Conservation (phyloP, 2,888 invertebrate species). For the Lamellibrachia columna region DNA sequence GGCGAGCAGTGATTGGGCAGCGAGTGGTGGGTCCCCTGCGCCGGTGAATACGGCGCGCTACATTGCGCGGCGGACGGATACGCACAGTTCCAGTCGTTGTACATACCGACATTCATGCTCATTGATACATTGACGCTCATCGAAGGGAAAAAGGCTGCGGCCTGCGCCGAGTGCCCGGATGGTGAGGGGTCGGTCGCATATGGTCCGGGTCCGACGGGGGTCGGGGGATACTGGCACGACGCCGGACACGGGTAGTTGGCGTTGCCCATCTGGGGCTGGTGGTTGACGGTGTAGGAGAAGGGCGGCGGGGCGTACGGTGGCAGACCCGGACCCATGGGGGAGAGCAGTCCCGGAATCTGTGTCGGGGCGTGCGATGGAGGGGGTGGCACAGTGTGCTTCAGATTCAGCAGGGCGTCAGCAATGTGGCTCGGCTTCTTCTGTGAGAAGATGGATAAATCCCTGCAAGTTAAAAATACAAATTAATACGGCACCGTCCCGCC, state of each 20-base stretch:
- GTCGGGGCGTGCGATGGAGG: slow-evolving; percentile 70
- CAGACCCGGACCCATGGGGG: neutral
- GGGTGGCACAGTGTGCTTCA: slow-evolving; percentile 85
- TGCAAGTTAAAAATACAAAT: neutral
- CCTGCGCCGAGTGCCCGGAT: slow-evolving; percentile 8
- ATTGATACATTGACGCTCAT: slow-evolving; percentile 97
- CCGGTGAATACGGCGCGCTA: slow-evolving; percentile 31
- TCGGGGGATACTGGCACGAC: slow-evolving; percentile 29
- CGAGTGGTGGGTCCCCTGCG: slow-evolving; percentile 31
- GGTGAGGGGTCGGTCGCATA: slow-evolving; percentile 29
- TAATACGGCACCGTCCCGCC: neutral
- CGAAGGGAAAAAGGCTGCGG: slow-evolving; percentile 75
- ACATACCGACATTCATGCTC: slow-evolving; percentile 94
- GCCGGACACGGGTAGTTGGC: slow-evolving; percentile 6
- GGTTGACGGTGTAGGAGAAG: slow-evolving; percentile 36
- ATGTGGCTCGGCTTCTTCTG: slow-evolving; percentile 68
- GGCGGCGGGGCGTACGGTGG: neutral
- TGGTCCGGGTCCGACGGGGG: slow-evolving; percentile 49
- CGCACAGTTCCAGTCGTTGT: slow-evolving; percentile 33
- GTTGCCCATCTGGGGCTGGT: slow-evolving; percentile 62
- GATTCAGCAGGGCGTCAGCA: slow-evolving; percentile 86
- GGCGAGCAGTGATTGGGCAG: slow-evolving; percentile 33
- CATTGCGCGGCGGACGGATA: slow-evolving; percentile 26
- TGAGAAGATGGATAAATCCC: neutral
- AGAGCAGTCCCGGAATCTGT: slow-evolving; percentile 21